Evolutionary conservation across 2,113 vertebrate species (phyloP).

Genomic region (Chionomys nivalis): DNA sequence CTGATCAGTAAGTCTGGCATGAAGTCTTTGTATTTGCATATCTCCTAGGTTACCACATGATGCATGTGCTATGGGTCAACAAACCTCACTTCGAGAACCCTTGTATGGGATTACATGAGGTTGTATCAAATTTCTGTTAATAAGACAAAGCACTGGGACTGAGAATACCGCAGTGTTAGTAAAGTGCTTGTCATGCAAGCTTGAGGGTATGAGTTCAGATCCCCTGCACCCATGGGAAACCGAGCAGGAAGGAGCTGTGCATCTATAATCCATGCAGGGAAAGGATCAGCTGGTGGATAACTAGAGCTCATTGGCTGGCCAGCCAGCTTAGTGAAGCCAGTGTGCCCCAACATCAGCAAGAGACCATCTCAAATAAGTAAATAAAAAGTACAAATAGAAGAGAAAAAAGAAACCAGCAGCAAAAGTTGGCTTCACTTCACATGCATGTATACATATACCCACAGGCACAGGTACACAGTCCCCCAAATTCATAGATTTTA

Average conservation of each 20-base stretch:
- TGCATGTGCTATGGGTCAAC: not conserved
- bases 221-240: not conserved
- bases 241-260: no score
- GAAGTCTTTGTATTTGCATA: not conserved
- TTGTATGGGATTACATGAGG: not conserved
- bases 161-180: not conserved
- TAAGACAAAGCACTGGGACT: not conserved
- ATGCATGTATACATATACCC: not conserved
- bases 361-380: not conserved
- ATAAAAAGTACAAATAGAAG: not conserved
- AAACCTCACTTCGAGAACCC: not conserved
- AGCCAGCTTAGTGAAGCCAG: not conserved
- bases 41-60: not conserved
- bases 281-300: not conserved
- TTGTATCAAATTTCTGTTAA: not conserved
- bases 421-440: not conserved
- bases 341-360: not conserved
- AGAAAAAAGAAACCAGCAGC: not conserved
- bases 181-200: no score
- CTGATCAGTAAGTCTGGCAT: not conserved
- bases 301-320: not conserved
- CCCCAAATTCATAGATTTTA: not conserved
- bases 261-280: not conserved
- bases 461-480: not conserved
- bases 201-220: not conserved